Percentiles rank a stretch among this genome's conserved stretches.
Conservation (phyloP, 1,140 invertebrate species). For the Trichonephila clavata region DNA sequence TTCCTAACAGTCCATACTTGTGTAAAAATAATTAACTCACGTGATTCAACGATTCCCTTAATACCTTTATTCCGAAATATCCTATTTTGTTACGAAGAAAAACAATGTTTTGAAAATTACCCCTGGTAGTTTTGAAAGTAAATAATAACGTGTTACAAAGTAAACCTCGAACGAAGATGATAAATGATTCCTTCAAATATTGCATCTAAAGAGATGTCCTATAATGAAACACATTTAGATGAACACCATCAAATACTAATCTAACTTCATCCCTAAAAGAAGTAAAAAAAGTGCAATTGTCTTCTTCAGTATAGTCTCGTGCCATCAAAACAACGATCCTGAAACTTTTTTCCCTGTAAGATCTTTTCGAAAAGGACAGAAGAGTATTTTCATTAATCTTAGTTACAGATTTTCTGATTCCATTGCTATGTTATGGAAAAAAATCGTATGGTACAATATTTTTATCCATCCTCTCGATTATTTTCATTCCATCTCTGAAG, state of each 20-base stretch:
- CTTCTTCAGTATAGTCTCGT: neutral
- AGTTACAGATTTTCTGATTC: slow-evolving; percentile 55
- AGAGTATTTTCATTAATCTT: slow-evolving; percentile 25
- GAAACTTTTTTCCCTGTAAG: neutral
- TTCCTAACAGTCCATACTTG: no score
- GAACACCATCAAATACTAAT: slow-evolving; percentile 51
- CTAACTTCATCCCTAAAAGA: neutral
- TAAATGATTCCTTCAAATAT: neutral
- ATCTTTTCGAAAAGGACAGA: neutral
- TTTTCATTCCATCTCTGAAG: neutral
- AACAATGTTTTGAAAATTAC: no score
- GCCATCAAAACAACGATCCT: neutral
- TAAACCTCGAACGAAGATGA: neutral
- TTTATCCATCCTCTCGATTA: neutral
- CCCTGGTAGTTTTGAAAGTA: no score
- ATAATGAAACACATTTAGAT: neutral
- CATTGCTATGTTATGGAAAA: neutral
- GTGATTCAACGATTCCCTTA: no score
- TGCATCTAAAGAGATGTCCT: neutral
- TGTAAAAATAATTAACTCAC: no score
- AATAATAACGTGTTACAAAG: no score
- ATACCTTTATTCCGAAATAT: no score
- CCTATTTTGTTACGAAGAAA: no score
- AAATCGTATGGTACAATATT: neutral
- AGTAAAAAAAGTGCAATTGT: neutral